Percentiles rank a stretch among this genome's conserved stretches.
Evolutionary conservation across 2,113 vertebrate genomes (phyloP).

Genomic region (Campylomormyrus numenius): DNA sequence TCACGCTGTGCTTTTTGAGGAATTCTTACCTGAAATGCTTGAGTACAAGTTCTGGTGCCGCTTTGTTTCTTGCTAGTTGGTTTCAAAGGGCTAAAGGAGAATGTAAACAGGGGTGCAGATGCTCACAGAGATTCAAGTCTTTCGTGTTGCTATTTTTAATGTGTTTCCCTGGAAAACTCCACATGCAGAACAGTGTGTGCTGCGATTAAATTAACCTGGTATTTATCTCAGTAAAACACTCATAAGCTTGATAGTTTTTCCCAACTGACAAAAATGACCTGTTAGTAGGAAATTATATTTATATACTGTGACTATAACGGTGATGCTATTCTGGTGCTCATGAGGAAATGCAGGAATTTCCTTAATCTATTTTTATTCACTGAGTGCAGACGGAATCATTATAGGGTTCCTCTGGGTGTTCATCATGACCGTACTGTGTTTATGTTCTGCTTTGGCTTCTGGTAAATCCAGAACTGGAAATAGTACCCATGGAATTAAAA

Average conservation of each 20-base stretch:
- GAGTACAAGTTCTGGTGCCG: not conserved
- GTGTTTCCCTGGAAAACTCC: not conserved
- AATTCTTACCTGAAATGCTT: not conserved
- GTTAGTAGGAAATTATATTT: conserved; percentile 1
- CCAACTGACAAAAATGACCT: not conserved
- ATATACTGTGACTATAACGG: not conserved
- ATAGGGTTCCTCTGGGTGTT: not conserved
- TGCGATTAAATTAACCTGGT: not conserved
- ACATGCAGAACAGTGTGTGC: not conserved
- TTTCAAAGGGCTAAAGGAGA: not conserved
- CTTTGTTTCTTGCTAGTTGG: not conserved
- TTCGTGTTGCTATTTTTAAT: not conserved
- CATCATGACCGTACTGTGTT: not conserved
- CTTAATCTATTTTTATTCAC: not conserved
- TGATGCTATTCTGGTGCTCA: not conserved
- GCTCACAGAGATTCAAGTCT: not conserved
- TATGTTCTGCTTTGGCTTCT: not conserved
- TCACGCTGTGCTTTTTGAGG: not conserved
- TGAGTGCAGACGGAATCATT: not conserved
- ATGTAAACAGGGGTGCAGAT: not conserved
- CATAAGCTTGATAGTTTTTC: not conserved
- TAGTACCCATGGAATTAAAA: not conserved
- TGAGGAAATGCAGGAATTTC: conserved; percentile 2
- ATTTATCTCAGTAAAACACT: not conserved
- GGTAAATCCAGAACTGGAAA: not conserved